Evolutionary conservation across 2,113 vertebrate genomes (phyloP).

Genomic region (Rhineura floridana): DNA sequence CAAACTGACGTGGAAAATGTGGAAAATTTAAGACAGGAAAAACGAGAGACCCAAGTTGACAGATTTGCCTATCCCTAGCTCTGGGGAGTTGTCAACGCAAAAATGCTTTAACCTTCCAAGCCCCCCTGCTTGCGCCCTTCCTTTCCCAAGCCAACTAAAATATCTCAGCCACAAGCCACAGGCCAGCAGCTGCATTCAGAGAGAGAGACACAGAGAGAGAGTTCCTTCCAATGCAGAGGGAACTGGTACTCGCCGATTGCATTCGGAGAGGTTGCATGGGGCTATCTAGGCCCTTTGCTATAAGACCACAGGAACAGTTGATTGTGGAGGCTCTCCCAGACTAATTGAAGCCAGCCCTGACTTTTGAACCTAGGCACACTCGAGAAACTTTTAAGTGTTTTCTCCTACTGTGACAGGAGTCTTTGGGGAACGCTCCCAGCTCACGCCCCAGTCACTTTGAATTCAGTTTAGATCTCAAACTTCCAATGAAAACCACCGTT

Average conservation of each 20-base stretch:
- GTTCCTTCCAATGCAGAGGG: slow-evolving; percentile 55
- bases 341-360: slow-evolving; percentile 86
- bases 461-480: slow-evolving; percentile 60
- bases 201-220: slow-evolving; percentile 64
- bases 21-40: no score
- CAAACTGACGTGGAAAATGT: no score
- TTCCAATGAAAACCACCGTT: slow-evolving; percentile 60
- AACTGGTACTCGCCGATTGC: slow-evolving; percentile 58
- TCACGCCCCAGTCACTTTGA: slow-evolving; percentile 61
- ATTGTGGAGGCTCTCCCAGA: slow-evolving; percentile 80
- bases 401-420: slow-evolving; percentile 72
- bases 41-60: no score
- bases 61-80: no score
- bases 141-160: slow-evolving; percentile 55
- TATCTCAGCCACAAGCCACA: slow-evolving; percentile 43
- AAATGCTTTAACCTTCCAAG: neutral
- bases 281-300: slow-evolving; percentile 61
- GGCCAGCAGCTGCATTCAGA: slow-evolving; percentile 62
- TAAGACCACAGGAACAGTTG: slow-evolving; percentile 90
- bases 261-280: slow-evolving; percentile 56
- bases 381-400: slow-evolving; percentile 78
- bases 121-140: neutral
- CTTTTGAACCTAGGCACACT: slow-evolving; percentile 82
- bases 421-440: slow-evolving; percentile 74
- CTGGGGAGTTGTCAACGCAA: neutral